Evolutionary conservation across 2,888 invertebrate species (phyloP), one percentile per base, ranked within the genome.

Genomic region (Monopis laevigella): DNA sequence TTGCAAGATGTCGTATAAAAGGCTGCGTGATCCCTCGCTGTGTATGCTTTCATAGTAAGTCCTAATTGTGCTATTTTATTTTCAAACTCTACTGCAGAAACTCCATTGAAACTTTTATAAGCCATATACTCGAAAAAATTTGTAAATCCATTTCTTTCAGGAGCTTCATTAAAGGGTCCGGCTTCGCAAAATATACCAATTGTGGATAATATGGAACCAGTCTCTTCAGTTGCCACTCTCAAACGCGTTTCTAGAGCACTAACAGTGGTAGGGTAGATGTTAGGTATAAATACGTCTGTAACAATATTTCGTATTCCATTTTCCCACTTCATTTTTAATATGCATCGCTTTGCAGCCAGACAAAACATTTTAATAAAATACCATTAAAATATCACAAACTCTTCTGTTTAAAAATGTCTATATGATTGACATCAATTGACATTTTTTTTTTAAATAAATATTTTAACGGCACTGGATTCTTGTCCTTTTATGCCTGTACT

Each of bases 81-180:
- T 21, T 36, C 36, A 6, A 36, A 18, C 8, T 12, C 4, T 10
- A 5, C 2, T 34, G 8, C 17, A 2, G 3, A 2, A 2, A 10
- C 17, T 17, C 12, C 8, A 7, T 19, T 18, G n/a, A 18, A 17
- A 21, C 70, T 70, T 49, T 65, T 70, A 46, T 52, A 71, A 0
- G 64, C 69, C 52, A 77, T 51, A 41, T 70, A 74, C 45, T 73
- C 74, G 12, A 78, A 56, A 41, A 77, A 64, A 48, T 74, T 63
- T 0, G 66, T 55, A 11, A 74, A 56, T 2, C 78, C 78, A 46
- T 77, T 66, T 40, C 59, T 58, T 44, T 46, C 48, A 1, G 46
- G 26, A 0, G 51, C 57, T 48, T 78, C 78, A 45, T 55, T 70
- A 7, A 71, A 54, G 0, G 78, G 46, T 1, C 78, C 78, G 0